Conservation (phyloP, 2,797 vertebrate genomes). For the Malacoraja senta region DNA sequence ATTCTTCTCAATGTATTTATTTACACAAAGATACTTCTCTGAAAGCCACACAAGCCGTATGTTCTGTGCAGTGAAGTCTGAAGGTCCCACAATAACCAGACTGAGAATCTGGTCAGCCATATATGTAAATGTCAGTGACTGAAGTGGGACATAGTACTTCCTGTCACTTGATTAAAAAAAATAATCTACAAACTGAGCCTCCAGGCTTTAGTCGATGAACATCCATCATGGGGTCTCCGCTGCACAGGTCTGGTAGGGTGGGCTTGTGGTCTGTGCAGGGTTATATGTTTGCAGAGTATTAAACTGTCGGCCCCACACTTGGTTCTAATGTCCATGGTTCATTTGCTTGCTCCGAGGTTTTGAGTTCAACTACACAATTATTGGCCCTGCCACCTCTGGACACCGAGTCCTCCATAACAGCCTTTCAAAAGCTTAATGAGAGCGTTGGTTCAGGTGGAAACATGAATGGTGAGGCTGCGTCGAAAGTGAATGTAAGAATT, state of each 20-base stretch:
- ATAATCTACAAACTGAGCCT: background rate
- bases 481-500: no score
- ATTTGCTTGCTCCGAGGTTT: no score
- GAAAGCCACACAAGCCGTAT: background rate
- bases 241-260: background rate
- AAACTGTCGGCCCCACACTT: background rate
- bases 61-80: background rate
- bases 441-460: no score
- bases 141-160: background rate
- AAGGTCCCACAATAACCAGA: background rate
- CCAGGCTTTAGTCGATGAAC: background rate
- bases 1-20: background rate
- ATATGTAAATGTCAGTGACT: background rate
- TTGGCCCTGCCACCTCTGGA: no score
- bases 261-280: background rate
- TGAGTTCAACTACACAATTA: no score
- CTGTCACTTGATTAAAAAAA: constrained; percentile 18
- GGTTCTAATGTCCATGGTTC: background rate
- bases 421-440: no score
- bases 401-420: no score
- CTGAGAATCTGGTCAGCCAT: background rate
- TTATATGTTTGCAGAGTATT: background rate
- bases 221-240: background rate
- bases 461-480: no score
- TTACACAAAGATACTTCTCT: background rate